Base-by-base conservation (phyloP, 2,888 invertebrate genomes). In the Tachina grossa region DNA sequence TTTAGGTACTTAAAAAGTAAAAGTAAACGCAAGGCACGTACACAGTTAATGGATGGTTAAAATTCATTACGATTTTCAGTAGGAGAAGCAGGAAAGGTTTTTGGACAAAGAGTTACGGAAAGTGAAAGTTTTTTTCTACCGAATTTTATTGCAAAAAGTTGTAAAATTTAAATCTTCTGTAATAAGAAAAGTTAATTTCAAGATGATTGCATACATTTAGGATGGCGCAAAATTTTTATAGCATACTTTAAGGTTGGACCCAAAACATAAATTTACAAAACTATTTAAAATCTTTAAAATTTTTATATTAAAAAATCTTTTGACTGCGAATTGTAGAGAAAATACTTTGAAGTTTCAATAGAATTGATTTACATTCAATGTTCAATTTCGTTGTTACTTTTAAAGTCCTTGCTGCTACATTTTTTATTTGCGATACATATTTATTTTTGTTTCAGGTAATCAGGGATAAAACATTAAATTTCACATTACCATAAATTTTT, bases 1-100 rank as follows among this genome's bases (percentile, higher is more conserved):
- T 86, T 86, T 78, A 74, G 81, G 86, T 59, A 84, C 84, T 84
- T 78, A 84, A 84, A 81, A 76, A 59, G 14, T 65, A 84, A 75
- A 69, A 71, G 41, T 66, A 77, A 66, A 19, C 43, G 68, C n/a
- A 69, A 59, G 51, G 72, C 83, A 83, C 83, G 83, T 77, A 77
- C 77, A 55, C 13, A 75, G 51, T 68, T 51, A 51, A 65, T 66
- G 57, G 57, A 63, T 51, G 57, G 66, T 51, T 71, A 49, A 57
- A 76, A 82, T 76, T 77, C 77, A 77, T 77, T 66, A 66, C 45
- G 13, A 45, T 51, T 76, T 76, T 31, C 31, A 71, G 31, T 16
- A 57, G 31, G 22, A 31, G 22, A 45, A 13, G 14, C 13, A 39
- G 1, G n/a, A 65, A 43, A 53, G 75, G 65, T 16, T 65, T 76